These are phyloP conservation scores for Diplodus puntazzo DNA, from an alignment of 2,797 vertebrate genomes.

Conservation along the genomic window DNA sequence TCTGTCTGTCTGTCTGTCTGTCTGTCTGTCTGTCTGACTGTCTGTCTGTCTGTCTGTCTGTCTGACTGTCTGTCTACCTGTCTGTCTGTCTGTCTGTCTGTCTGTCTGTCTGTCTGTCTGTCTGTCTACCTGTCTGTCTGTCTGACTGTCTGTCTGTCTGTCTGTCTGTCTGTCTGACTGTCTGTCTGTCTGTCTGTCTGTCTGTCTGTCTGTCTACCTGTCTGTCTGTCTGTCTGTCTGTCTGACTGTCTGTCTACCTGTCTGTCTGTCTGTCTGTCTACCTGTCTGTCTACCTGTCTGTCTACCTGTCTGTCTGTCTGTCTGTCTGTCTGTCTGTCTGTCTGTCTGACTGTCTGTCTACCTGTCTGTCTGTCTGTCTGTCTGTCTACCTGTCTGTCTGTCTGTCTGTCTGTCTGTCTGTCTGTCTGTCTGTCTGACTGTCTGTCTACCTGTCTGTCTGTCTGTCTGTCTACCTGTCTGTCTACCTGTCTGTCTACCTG, in stretches of 20 bases:
- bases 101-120: not conserved
- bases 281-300: too few species aligned
- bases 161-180: not conserved
- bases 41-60: not conserved
- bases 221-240: not conserved
- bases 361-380: too few species aligned
- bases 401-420: too few species aligned
- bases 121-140: not conserved
- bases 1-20: not conserved
- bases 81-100: not conserved
- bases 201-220: not conserved
- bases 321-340: too few species aligned
- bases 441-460: too few species aligned
- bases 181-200: not conserved
- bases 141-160: not conserved
- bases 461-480: too few species aligned
- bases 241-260: not conserved
- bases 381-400: too few species aligned
- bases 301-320: too few species aligned
- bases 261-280: not conserved
- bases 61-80: not conserved
- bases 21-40: not conserved
- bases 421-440: too few species aligned
- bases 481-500: too few species aligned
- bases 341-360: too few species aligned